Conservation (phyloP, 1,140 invertebrate species). For the Drosophila melanogaster region DNA sequence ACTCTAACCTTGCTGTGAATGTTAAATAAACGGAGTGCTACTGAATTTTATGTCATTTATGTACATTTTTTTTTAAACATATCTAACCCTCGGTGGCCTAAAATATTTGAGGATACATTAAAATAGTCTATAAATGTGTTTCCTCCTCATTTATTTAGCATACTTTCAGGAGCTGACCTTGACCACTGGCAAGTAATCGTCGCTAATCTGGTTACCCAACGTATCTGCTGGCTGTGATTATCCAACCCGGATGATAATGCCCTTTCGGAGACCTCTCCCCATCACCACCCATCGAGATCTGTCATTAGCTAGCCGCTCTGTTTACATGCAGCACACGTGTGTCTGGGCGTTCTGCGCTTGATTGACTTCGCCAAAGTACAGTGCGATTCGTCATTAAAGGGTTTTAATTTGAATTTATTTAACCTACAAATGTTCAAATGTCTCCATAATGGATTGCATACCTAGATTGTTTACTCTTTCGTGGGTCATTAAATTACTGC, state of each 20-base stretch:
- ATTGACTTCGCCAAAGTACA: constrained; percentile 12
- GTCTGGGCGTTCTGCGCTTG: constrained; percentile 15
- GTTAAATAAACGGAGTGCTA: too few species aligned
- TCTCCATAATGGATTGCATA: too few species aligned
- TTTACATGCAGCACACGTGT: constrained; percentile 61
- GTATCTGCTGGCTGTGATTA: constrained; percentile 1
- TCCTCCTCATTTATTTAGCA: not conserved
- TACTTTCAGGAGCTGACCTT: constrained; percentile 21
- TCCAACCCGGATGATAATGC: constrained; percentile 11
- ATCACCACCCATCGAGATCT: constrained; percentile 11
- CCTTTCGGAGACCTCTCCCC: constrained; percentile 17
- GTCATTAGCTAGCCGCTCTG: constrained; percentile 36
- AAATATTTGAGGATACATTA: too few species aligned
- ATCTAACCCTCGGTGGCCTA: too few species aligned
- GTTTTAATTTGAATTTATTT: not conserved
- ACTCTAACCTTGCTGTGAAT: too few species aligned
- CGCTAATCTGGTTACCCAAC: constrained; percentile 23
- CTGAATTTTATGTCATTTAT: too few species aligned
- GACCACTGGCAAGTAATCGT: not conserved
- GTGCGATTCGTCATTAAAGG: not conserved
- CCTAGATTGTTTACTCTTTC: too few species aligned
- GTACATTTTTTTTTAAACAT: too few species aligned
- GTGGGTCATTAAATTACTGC: too few species aligned
- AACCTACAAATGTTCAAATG: too few species aligned
- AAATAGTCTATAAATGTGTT: too few species aligned